Evolutionary conservation across 1,140 invertebrate genomes (phyloP).

Genomic region (Drosophila equinoxialis): DNA sequence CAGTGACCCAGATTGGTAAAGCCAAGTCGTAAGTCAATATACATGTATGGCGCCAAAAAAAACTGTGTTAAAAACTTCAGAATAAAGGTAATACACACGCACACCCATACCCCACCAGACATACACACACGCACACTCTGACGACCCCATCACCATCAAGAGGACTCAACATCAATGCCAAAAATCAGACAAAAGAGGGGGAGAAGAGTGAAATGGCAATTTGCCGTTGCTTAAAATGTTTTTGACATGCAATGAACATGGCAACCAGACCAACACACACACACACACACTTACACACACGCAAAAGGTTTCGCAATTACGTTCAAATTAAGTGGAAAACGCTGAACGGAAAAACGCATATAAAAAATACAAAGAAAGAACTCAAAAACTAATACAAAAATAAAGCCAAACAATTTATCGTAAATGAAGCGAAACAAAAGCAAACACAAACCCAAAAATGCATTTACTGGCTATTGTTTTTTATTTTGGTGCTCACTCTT

Average conservation of each 20-base stretch:
- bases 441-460: neutral
- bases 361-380: neutral
- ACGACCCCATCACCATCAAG: slow-evolving; percentile 36
- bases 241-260: slow-evolving; percentile 70
- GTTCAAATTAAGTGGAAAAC: slow-evolving; percentile 48
- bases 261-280: slow-evolving; percentile 27
- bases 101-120: neutral
- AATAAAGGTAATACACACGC: slow-evolving; percentile 24
- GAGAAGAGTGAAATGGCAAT: slow-evolving; percentile 21
- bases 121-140: slow-evolving; percentile 7
- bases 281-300: slow-evolving; percentile 13
- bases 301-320: slow-evolving; percentile 40
- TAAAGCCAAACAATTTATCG: slow-evolving; percentile 1
- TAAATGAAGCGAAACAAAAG: slow-evolving; percentile 14
- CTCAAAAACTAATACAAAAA: slow-evolving; percentile 14
- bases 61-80: slow-evolving; percentile 27
- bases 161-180: slow-evolving; percentile 45
- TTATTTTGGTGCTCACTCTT: neutral
- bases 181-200: slow-evolving; percentile 26
- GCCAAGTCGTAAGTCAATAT: slow-evolving; percentile 1
- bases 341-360: slow-evolving; percentile 20
- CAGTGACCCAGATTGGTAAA: slow-evolving; percentile 46
- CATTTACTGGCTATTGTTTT: slow-evolving; percentile 1
- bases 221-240: slow-evolving; percentile 56
- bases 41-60: neutral